A percentile compares a stretch with the other conserved stretches of the same genome.
These are phyloP conservation scores for Trididemnum miniatum DNA, from an alignment of 23 tunicate genomes.

Conservation along the genomic window DNA sequence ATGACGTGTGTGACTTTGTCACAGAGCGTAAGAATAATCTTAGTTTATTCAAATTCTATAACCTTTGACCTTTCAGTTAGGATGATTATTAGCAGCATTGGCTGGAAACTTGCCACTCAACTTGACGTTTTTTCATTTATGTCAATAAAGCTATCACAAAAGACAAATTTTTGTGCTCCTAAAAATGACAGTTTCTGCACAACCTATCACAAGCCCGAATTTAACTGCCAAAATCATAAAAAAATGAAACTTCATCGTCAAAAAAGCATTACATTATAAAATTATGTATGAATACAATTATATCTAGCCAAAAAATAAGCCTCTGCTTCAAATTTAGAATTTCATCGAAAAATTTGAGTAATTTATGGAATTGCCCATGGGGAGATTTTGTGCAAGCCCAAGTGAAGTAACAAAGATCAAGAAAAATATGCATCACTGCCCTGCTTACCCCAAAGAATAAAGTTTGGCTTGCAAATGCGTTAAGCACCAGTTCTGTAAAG, in stretches of 20 bases:
- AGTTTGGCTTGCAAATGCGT: no score
- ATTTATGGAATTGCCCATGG: neutral
- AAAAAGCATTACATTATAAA: neutral
- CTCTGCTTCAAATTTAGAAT: neutral
- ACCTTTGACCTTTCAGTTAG: neutral
- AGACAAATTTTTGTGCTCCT: neutral
- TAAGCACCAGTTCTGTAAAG: no score
- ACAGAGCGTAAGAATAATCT: neutral
- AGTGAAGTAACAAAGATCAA: no score
- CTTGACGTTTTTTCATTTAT: neutral
- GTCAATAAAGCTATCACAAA: neutral
- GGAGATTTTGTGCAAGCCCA: no score
- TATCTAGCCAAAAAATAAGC: neutral
- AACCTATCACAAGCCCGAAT: neutral
- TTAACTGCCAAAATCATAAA: neutral
- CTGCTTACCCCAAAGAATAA: no score
- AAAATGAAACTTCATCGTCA: neutral
- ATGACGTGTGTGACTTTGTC: neutral
- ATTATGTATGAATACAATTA: neutral
- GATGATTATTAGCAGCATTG: neutral
- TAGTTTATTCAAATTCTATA: neutral
- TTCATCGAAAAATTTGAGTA: neutral
- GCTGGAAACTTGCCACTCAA: neutral
- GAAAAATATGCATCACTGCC: no score
- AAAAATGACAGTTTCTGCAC: neutral